Conservation (phyloP, 2,888 invertebrate genomes). For the Aspidiotus destructor region DNA sequence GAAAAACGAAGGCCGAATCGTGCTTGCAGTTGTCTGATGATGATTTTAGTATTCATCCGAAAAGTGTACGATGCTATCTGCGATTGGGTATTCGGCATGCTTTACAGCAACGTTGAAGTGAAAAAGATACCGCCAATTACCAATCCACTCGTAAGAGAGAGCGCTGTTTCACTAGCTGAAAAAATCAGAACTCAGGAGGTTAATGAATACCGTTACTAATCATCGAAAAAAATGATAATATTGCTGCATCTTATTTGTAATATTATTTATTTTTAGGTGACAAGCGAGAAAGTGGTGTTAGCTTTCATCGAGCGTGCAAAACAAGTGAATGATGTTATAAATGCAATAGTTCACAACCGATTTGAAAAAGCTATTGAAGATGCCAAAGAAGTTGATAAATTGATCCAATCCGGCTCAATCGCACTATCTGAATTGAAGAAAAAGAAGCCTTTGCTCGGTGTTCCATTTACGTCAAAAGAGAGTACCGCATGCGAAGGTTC, state of each 20-base stretch:
- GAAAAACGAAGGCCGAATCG: constrained; percentile 1
- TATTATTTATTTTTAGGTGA: constrained; percentile 44
- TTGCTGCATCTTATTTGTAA: background rate
- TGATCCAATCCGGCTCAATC: constrained; percentile 51
- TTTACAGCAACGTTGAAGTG: constrained; percentile 35
- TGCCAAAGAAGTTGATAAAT: constrained; percentile 61
- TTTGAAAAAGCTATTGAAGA: constrained; percentile 68
- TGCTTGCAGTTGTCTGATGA: constrained; percentile 23
- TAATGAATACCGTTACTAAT: background rate
- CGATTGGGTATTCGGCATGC: constrained; percentile 36
- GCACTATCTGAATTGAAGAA: constrained; percentile 53
- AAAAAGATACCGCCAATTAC: constrained; percentile 43
- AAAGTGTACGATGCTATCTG: constrained; percentile 36
- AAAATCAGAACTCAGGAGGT: constrained; percentile 50
- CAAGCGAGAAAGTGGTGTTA: constrained; percentile 58
- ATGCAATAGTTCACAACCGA: constrained; percentile 73
- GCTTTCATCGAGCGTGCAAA: constrained; percentile 69
- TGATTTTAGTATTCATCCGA: constrained; percentile 33
- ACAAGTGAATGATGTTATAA: constrained; percentile 62
- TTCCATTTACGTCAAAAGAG: constrained; percentile 89
- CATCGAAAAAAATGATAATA: constrained; percentile 10
- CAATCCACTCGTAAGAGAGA: constrained; percentile 48
- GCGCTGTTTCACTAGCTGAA: constrained; percentile 56
- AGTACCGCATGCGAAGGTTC: constrained; percentile 65
- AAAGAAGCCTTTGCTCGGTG: constrained; percentile 69